These are phyloP conservation scores for Papilio xuthus DNA, from an alignment of 1,140 invertebrate species.

Conservation along the genomic window DNA sequence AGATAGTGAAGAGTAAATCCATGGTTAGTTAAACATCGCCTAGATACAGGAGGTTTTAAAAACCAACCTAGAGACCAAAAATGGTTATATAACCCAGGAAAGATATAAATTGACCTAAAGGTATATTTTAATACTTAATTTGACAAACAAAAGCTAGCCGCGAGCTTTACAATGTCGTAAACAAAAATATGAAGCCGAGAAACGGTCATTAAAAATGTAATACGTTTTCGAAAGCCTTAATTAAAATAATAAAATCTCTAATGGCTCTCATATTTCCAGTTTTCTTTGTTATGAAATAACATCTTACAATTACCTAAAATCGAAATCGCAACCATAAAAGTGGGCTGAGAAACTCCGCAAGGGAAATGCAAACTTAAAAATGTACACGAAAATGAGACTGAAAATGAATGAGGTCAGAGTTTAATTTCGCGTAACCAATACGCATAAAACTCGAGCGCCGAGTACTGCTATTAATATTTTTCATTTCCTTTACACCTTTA, in stretches of 20 bases:
- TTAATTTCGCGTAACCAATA: slow-evolving; percentile 14
- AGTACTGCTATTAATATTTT: slow-evolving; percentile 18
- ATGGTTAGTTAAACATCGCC: no score
- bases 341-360: neutral
- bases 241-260: slow-evolving; percentile 24
- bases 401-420: neutral
- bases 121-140: slow-evolving; percentile 12
- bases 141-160: slow-evolving; percentile 12
- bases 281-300: slow-evolving; percentile 20
- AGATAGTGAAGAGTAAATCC: no score
- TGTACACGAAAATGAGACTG: slow-evolving; percentile 12
- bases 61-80: neutral
- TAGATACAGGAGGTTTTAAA: no score
- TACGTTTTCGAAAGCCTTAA: slow-evolving; percentile 7
- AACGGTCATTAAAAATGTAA: slow-evolving; percentile 21
- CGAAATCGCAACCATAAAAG: slow-evolving; percentile 14
- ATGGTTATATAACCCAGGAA: neutral
- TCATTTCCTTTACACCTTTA: slow-evolving; percentile 26
- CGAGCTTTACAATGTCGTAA: slow-evolving; percentile 19
- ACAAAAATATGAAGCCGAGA: slow-evolving; percentile 16
- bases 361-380: slow-evolving; percentile 8
- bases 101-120: neutral
- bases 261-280: slow-evolving; percentile 18
- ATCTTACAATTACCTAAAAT: slow-evolving; percentile 14
- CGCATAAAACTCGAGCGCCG: slow-evolving; percentile 1